Evolutionary conservation across 2,888 invertebrate genomes (phyloP), one percentile per base, ranked within the genome.

Genomic region (Drosophila aldrichi): DNA sequence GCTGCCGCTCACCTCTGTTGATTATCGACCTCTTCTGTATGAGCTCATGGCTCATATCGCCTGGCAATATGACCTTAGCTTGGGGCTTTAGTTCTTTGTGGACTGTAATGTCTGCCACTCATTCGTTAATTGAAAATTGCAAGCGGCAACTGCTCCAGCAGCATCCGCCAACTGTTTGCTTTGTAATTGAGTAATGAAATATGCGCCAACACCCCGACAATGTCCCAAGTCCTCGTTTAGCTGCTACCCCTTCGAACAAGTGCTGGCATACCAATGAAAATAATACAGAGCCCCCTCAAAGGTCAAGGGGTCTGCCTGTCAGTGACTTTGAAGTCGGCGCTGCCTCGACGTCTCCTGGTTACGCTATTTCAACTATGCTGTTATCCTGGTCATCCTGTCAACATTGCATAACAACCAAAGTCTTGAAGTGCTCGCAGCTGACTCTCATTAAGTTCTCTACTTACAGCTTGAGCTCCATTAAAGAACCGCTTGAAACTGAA

Each of bases 171-270:
- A 67, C 64, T 66, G 87, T 74, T 75, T 89, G 82, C 79, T 81
- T 81, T 89, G 70, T 87, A 89, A 81, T 87, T 70, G 82, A 82
- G 71, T 83, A 83, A 86, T 88, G 88, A 77, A 84, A 81, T 74
- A 77, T 72, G 77, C 66, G 64, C 63, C 61, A 38, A 56, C 43
- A 41, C 16, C 18, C 22, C 38, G n/a, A 41, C 41, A 52, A 20
- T n/a, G 38, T n/a, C n/a, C 36, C 20, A 59, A 22, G 32, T 40
- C 48, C 38, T 40, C 25, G 44, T 36, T 46, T 22, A 34, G 14
- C 49, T 8, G 2, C 49, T 9, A 2, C 29, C 38, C 59, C 18
- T 29, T 55, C 40, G 10, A 10, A 9, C 54, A 18, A 34, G 32
- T 58, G 54, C 64, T 52, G 74, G 68, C 60, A 82, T 67, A 62